These are phyloP conservation scores for Zootermopsis nevadensis DNA, from an alignment of 2,888 invertebrate genomes.

Conservation along the genomic window DNA sequence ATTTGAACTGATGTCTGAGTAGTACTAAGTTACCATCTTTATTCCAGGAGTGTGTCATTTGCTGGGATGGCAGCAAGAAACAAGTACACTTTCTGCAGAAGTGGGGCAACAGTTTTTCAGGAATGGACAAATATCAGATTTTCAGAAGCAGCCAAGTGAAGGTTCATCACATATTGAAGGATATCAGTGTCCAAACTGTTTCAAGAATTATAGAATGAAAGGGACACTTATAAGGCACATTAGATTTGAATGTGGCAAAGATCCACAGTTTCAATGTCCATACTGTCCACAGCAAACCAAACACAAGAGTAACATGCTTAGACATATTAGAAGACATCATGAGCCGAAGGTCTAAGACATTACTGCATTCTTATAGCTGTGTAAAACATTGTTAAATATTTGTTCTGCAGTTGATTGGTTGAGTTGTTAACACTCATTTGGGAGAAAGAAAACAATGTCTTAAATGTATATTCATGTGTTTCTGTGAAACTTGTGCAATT, in stretches of 20 bases:
- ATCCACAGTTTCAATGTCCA: constrained; percentile 55
- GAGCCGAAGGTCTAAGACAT: background rate
- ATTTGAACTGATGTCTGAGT: background rate
- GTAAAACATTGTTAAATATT: too few species aligned
- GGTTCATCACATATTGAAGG: background rate
- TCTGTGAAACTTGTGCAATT: too few species aligned
- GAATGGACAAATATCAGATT: background rate
- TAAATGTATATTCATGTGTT: too few species aligned
- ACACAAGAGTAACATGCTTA: constrained; percentile 46
- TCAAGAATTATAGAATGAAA: constrained; percentile 38
- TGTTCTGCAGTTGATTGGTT: too few species aligned
- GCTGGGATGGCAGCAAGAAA: background rate
- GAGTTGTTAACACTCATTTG: too few species aligned
- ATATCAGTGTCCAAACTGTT: constrained; percentile 41
- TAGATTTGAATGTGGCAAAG: constrained; percentile 54
- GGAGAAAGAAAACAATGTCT: too few species aligned
- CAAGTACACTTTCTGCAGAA: background rate
- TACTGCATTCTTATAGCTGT: too few species aligned
- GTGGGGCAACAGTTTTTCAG: background rate
- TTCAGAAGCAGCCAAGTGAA: background rate
- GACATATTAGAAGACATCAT: constrained; percentile 44
- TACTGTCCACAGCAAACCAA: constrained; percentile 45
- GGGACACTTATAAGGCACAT: constrained; percentile 26
- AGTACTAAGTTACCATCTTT: background rate
- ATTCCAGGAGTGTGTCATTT: background rate